A percentile compares a stretch with the other conserved stretches of the same genome.
Evolutionary conservation across 2,113 vertebrate genomes (phyloP).

Genomic region (Trematocara nigrifrons): DNA sequence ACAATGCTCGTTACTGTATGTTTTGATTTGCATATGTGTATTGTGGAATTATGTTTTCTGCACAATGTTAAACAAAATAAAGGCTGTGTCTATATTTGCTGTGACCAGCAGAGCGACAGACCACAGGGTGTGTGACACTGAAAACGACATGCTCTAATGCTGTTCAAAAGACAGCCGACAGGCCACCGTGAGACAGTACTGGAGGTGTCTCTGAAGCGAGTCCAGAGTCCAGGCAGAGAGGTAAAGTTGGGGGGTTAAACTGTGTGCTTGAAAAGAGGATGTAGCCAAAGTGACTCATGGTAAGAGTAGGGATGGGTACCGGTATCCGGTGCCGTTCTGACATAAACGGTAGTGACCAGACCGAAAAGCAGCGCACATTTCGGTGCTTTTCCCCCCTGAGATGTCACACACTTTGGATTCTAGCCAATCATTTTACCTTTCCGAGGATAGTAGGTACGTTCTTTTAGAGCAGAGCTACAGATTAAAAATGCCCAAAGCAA

Average conservation of each 20-base stretch:
- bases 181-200: background rate
- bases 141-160: slow-evolving; percentile 13
- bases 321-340: no score
- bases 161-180: background rate
- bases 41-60: slow-evolving; percentile 13
- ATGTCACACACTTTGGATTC: no score
- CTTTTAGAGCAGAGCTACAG: no score
- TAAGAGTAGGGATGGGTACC: background rate
- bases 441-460: no score
- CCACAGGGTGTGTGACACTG: slow-evolving; percentile 35
- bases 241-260: background rate
- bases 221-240: background rate
- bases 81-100: slow-evolving; percentile 52
- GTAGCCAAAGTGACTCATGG: slow-evolving; percentile 8
- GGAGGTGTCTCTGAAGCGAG: background rate
- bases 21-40: slow-evolving; percentile 16
- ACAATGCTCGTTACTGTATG: background rate
- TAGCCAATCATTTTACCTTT: no score
- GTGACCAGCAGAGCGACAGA: slow-evolving; percentile 1
- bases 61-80: slow-evolving; percentile 20
- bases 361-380: no score
- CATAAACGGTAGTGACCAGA: no score
- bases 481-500: no score
- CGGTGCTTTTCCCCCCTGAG: no score
- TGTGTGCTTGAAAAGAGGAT: slow-evolving; percentile 9